Conservation (phyloP, 2,888 invertebrate genomes). For the Ophion ellenae region DNA sequence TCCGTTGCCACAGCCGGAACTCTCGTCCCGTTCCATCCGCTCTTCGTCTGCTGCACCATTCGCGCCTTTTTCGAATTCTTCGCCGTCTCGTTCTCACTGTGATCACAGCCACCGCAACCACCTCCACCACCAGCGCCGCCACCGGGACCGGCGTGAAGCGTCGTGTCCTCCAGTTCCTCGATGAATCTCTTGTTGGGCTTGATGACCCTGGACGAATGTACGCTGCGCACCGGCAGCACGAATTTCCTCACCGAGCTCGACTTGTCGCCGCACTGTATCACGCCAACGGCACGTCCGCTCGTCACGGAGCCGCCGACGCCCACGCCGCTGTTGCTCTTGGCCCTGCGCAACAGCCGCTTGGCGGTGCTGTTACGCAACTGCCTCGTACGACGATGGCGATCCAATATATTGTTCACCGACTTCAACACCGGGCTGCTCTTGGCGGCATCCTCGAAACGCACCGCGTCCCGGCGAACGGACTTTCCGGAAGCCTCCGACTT, state of each 20-base stretch:
- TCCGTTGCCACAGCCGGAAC: constrained; percentile 62
- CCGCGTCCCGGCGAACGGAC: constrained; percentile 70
- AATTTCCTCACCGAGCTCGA: constrained; percentile 86
- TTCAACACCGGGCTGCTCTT: constrained; percentile 77
- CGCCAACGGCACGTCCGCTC: no score
- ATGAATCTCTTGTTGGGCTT: constrained; percentile 95
- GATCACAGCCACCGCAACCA: constrained; percentile 64
- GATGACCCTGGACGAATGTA: constrained; percentile 93
- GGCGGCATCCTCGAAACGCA: constrained; percentile 74
- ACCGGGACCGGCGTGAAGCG: constrained; percentile 41
- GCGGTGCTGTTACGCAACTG: constrained; percentile 81
- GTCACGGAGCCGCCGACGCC: constrained; percentile 38
- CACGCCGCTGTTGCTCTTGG: constrained; percentile 74
- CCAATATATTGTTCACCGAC: constrained; percentile 80
- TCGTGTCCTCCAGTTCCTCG: constrained; percentile 86
- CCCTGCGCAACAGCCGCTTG: constrained; percentile 80
- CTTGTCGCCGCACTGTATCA: constrained; percentile 77
- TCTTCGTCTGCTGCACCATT: constrained; percentile 69
- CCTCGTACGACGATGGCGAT: constrained; percentile 80
- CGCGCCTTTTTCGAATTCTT: constrained; percentile 77
- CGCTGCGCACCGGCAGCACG: constrained; percentile 92
- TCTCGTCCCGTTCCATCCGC: constrained; percentile 59
- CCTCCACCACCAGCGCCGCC: neutral
- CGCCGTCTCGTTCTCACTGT: constrained; percentile 74
- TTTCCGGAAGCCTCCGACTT: constrained; percentile 50